Conservation (phyloP, 2,797 vertebrate genomes). For the Rhabdomys pumilio region DNA sequence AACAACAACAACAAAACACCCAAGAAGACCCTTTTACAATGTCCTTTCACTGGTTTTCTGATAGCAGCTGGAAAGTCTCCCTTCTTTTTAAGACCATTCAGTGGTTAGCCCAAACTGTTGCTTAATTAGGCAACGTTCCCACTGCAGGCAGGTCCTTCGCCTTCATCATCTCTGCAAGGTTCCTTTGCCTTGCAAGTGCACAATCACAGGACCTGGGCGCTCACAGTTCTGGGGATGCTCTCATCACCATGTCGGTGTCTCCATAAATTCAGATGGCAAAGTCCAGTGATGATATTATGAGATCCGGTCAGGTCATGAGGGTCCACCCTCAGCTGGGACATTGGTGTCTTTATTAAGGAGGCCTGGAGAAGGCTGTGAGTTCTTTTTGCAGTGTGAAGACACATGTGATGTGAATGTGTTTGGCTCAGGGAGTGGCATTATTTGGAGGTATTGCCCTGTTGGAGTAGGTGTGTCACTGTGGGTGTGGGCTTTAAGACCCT, state of each 20-base stretch:
- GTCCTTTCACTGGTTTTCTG: not conserved
- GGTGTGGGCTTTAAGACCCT: not conserved
- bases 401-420: not conserved
- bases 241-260: not conserved
- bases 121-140: not conserved
- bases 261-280: not conserved
- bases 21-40: not conserved
- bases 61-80: not conserved
- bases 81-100: not conserved
- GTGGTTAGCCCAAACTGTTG: not conserved
- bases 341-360: not conserved
- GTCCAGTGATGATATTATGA: not conserved
- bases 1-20: too few species aligned
- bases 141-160: not conserved
- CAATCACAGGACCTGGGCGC: not conserved
- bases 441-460: not conserved
- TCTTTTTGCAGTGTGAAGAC: not conserved
- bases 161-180: not conserved
- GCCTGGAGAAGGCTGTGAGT: not conserved
- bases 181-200: not conserved
- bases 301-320: not conserved
- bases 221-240: not conserved
- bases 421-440: not conserved
- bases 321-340: not conserved
- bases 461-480: not conserved